These are phyloP conservation scores for Planiliza haematocheilus DNA, from an alignment of 2,113 vertebrate genomes.

Conservation along the genomic window DNA sequence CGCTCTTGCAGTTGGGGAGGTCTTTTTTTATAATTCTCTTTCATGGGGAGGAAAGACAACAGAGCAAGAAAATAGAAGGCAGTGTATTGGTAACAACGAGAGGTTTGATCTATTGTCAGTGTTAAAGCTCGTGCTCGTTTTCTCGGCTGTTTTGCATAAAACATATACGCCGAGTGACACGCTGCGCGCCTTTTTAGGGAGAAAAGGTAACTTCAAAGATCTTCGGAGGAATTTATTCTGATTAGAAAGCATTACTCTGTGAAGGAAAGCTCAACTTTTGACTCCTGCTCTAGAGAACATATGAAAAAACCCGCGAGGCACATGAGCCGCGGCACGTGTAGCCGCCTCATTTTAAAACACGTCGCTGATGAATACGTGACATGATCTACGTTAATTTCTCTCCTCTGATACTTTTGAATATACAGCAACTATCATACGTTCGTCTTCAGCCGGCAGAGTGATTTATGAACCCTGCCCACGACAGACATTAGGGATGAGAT, in stretches of 20 bases:
- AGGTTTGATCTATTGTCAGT: constrained; percentile 60
- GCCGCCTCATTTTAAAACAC: constrained; percentile 30
- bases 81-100: constrained; percentile 36
- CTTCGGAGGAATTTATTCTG: constrained; percentile 42
- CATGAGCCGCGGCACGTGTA: background rate
- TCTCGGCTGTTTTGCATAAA: constrained; percentile 54
- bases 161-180: constrained; percentile 48
- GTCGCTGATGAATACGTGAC: constrained; percentile 56
- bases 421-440: constrained; percentile 45
- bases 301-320: constrained; percentile 5
- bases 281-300: constrained; percentile 14
- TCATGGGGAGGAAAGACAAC: constrained; percentile 71
- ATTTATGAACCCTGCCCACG: constrained; percentile 75
- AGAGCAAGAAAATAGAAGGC: constrained; percentile 59
- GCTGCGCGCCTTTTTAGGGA: constrained; percentile 24
- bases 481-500: constrained; percentile 80
- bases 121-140: constrained; percentile 48
- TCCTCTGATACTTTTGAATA: constrained; percentile 53
- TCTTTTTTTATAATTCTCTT: constrained; percentile 75
- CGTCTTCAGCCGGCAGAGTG: constrained; percentile 51
- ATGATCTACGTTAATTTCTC: constrained; percentile 72
- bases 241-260: constrained; percentile 44
- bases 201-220: constrained; percentile 55
- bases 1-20: constrained; percentile 51
- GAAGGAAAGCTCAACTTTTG: constrained; percentile 40